Conservation (phyloP, 64 coral and sea anemone species). For the Astreopora myriophthalma region DNA sequence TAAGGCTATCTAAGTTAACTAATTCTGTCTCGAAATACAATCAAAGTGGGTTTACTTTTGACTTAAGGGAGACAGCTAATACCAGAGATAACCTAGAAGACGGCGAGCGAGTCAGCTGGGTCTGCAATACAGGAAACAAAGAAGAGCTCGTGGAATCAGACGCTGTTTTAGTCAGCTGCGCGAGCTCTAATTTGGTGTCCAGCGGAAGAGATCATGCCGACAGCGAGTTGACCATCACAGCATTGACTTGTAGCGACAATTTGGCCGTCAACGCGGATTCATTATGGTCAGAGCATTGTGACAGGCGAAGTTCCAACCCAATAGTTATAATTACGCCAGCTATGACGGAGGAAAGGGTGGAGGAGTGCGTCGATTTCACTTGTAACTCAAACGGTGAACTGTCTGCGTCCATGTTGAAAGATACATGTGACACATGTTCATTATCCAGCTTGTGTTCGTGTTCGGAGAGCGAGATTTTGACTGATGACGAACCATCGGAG, state of each 20-base stretch:
- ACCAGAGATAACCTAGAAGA: neutral
- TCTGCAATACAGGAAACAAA: neutral
- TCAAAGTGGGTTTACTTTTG: conserved; percentile 10
- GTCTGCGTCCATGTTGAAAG: conserved; percentile 14
- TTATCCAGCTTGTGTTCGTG: conserved; percentile 47
- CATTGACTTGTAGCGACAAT: neutral
- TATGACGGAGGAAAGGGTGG: neutral
- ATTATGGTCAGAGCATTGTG: neutral
- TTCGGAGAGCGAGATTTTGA: conserved; percentile 61
- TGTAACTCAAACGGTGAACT: conserved; percentile 7
- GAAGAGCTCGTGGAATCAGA: neutral
- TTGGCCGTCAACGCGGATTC: neutral
- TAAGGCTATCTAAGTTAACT: conserved; percentile 34
- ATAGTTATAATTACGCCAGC: conserved; percentile 68
- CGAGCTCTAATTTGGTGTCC: neutral
- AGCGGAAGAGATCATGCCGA: neutral
- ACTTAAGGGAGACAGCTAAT: neutral
- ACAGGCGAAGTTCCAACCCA: neutral
- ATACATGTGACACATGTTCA: conserved; percentile 27
- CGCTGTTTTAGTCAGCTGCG: neutral
- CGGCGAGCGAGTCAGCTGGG: neutral
- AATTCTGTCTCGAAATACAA: conserved; percentile 17
- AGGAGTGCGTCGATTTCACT: neutral
- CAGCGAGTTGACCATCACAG: neutral
- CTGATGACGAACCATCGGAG: conserved; percentile 70